Evolutionary conservation across 2,888 invertebrate species (phyloP), one percentile per base, ranked within the genome.

Genomic region (Sesia bembeciformis): DNA sequence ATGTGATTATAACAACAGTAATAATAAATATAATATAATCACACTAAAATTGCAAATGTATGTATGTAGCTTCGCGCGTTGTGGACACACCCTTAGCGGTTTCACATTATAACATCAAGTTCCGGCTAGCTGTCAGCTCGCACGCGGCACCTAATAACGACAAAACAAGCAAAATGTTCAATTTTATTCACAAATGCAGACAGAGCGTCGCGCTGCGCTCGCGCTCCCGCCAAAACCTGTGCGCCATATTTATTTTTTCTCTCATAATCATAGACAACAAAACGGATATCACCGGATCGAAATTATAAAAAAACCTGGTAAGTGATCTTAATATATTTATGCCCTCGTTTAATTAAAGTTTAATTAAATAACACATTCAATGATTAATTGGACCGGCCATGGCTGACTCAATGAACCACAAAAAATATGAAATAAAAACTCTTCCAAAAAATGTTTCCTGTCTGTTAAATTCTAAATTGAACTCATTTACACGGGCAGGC

Each of bases 51-150:
- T 23, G 23, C 2, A 23, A 23, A 23, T 23, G 23, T 23, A 23
- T 23, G 23, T 23, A 23, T 23, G 23, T 23, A 23, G 23, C 2
- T 23, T 23, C 23, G 23, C 23, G 23, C 57, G 55, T 53, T 67
- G 61, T 62, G 62, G 53, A 55, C 65, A 61, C 58, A 57, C 58
- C 66, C 60, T 50, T 50, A 64, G 55, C 57, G 54, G 58, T 57
- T 61, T 58, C 53, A 53, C 60, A 59, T 61, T 57, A 54, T 61
- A 53, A 39, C 50, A 49, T 52, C 57, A 49, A 73, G 75, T 76
- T 79, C 79, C 76, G 78, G 74, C 74, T 78, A 67, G 71, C 68
- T 66, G 60, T 66, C 61, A 66, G 64, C 64, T 66, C 57, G 52
- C 40, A 50, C 49, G 52, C 50, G 53, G 52, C 51, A 52, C 49